phyloP scores from a whole-genome alignment of 37 sponge, comb jelly and placozoan genomes.

The Spongia lamella region DNA sequence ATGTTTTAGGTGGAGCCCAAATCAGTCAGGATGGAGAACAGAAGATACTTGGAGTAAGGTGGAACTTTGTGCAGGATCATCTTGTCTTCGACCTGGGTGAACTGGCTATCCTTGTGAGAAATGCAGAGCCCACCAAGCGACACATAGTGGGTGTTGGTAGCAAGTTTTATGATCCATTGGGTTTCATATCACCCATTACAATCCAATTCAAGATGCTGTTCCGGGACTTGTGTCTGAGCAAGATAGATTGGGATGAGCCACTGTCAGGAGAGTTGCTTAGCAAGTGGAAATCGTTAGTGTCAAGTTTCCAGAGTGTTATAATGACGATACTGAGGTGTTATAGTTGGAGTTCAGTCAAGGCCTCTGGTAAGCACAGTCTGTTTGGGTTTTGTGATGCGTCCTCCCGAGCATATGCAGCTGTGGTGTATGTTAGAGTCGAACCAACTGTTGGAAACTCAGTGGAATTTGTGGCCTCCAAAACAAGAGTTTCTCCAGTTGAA shows the following conservation, averaged over 20 bases:
- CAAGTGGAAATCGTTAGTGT: background rate
- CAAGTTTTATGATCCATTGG: slow-evolving; percentile 5
- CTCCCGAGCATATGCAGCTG: background rate
- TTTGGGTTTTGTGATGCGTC: slow-evolving; percentile 9
- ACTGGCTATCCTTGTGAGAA: background rate
- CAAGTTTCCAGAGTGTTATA: background rate
- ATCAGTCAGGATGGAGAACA: background rate
- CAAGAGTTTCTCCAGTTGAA: slow-evolving; percentile 1
- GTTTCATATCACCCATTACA: background rate
- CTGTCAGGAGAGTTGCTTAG: background rate
- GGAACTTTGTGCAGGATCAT: background rate
- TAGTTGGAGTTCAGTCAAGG: too few species aligned
- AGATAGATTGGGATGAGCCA: slow-evolving; percentile 6
- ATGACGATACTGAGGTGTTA: background rate
- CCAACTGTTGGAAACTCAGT: background rate
- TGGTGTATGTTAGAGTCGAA: background rate
- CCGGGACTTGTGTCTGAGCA: background rate
- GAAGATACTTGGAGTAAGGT: background rate
- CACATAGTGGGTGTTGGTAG: background rate
- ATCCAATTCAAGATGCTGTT: background rate
- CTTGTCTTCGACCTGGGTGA: background rate
- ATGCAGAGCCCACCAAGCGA: background rate
- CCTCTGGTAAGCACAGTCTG: background rate
- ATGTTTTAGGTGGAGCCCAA: background rate
- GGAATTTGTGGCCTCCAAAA: background rate